Percentiles rank a stretch among this genome's conserved stretches.
Evolutionary conservation across 2,797 vertebrate species (phyloP).

Genomic region (Limosa lapponica): DNA sequence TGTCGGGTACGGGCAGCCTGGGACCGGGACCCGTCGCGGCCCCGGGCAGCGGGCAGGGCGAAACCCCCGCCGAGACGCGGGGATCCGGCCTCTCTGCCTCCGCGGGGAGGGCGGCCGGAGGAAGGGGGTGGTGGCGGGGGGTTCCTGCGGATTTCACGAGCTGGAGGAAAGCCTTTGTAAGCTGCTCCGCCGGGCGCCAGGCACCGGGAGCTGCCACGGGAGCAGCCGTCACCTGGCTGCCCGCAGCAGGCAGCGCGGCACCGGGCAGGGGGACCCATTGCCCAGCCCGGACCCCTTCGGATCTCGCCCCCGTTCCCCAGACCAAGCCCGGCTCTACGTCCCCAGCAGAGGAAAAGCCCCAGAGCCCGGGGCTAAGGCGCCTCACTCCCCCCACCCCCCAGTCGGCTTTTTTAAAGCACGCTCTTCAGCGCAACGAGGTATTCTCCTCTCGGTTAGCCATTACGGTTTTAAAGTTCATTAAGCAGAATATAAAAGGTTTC

Average conservation of each 20-base stretch:
- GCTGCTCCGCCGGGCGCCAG: background rate
- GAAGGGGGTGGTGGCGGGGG: slow-evolving; percentile 11
- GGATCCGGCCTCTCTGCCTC: background rate
- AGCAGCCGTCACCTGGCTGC: slow-evolving; percentile 58
- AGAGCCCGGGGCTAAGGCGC: background rate
- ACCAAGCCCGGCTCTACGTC: background rate
- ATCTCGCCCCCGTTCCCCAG: background rate
- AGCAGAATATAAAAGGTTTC: slow-evolving; percentile 50
- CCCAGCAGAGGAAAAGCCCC: background rate
- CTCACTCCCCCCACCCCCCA: background rate
- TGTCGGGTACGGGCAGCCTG: background rate
- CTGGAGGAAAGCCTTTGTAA: slow-evolving; percentile 47
- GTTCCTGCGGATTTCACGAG: slow-evolving; percentile 24
- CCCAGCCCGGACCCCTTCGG: background rate
- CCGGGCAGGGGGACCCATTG: background rate
- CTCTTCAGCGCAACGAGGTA: background rate
- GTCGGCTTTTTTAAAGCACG: background rate
- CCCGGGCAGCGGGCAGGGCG: background rate
- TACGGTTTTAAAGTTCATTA: slow-evolving; percentile 44
- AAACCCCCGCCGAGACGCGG: background rate
- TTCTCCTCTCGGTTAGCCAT: slow-evolving; percentile 42
- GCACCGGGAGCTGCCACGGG: background rate
- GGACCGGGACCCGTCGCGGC: background rate
- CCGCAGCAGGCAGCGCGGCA: background rate
- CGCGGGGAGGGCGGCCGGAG: background rate